These are phyloP conservation scores for Aspidoscelis tigris DNA, from an alignment of 2,113 vertebrate species.

Conservation along the genomic window DNA sequence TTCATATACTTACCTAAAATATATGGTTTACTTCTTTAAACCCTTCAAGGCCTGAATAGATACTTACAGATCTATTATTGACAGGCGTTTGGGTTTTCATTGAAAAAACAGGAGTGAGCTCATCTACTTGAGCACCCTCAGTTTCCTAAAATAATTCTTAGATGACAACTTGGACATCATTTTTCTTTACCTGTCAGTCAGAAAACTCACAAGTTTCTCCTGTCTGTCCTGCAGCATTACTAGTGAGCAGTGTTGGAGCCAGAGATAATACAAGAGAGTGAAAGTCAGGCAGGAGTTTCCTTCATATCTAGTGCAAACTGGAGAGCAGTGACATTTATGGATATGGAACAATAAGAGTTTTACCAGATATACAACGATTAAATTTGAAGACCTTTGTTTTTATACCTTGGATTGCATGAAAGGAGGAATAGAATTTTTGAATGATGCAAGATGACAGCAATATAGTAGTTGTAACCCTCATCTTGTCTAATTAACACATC, in stretches of 20 bases:
- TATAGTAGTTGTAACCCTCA: constrained; percentile 55
- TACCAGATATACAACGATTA: not conserved
- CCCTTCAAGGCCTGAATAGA: not conserved
- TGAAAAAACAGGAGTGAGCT: no score
- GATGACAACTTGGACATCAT: accelerated
- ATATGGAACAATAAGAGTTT: not conserved
- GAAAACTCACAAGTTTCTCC: not conserved
- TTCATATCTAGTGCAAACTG: no score
- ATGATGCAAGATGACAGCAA: constrained; percentile 53
- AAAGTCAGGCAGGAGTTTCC: not conserved
- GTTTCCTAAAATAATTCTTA: not conserved
- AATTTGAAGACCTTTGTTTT: constrained; percentile 79
- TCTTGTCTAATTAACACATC: constrained; percentile 73
- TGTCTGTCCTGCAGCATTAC: not conserved
- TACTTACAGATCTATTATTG: not conserved
- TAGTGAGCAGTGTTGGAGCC: not conserved
- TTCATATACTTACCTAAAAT: not conserved
- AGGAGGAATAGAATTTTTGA: constrained; percentile 62
- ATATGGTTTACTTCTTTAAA: no score
- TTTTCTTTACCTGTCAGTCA: not conserved
- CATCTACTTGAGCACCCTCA: not conserved
- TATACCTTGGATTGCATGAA: constrained; percentile 75
- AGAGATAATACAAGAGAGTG: not conserved
- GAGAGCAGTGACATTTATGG: not conserved
- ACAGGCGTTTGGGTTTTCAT: not conserved